Base-by-base conservation (phyloP, 2,113 vertebrate genomes). In the Gopherus evgoodei region DNA sequence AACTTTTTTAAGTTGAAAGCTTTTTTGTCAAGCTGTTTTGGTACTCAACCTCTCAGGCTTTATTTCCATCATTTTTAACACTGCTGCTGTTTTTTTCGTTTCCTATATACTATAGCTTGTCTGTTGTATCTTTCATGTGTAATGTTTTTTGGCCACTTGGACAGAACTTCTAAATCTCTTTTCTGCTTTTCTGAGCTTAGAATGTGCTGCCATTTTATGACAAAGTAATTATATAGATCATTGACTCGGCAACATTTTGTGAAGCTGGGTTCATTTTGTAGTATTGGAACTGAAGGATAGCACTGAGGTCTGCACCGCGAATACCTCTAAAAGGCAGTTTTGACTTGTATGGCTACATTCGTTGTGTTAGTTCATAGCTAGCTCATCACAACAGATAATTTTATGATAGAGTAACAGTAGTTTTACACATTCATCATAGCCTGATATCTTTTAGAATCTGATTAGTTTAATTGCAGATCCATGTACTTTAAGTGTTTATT, bases 331-430 rank as follows among this genome's bases (percentile, higher is more conserved):
- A 65, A 84, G 24, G 75, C 75, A 78, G 12, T 76, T 78, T 69
- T 42, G 65, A 17, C 49, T 50, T 62, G 25, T 22, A 4, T 8
- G 65, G 17, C 27, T 14, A 1, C 2, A 76, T 44, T 6, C 2
- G 5, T 0, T 22, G 49, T 49, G 42, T 79, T 78, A 0, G 0
- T 29, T 78, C 76, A 29, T 31, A 72, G 24, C 57, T 11, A 1
- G 24, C 44, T 69, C 50, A 17, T 21, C 1, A 0, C 3, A 75
- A 21, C 2, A 35, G 47, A 11, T 17, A 25, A 29, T 78, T 90
- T 54, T 49, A 4, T 7, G 25, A 11, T 17, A 65, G 56, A 59
- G 1, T 2, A 17, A 12, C 3, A 53, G 24, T 14, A 5, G 76
- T 29, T 4, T 8, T 82, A 35, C 3, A 1, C 38, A 78, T 11